These are phyloP conservation scores for Drosophila sp. DNA, from an alignment of 1,140 invertebrate genomes.

Conservation along the genomic window DNA sequence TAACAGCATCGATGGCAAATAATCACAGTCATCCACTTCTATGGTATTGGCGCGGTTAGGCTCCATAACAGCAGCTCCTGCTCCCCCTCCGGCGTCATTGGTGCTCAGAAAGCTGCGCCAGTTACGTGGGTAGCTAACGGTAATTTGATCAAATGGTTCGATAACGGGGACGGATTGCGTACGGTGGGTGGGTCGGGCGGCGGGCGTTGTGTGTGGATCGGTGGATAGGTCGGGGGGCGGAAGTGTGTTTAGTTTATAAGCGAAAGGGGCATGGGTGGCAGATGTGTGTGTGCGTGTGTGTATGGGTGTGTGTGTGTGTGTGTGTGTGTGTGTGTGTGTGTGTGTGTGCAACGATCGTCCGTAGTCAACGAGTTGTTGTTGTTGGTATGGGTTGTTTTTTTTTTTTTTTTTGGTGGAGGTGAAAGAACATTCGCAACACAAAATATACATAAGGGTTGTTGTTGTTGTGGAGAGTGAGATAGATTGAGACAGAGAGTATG, in stretches of 20 bases:
- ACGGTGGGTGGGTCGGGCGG: constrained; percentile 26
- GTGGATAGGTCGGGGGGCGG: neutral
- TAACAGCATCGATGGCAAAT: constrained; percentile 64
- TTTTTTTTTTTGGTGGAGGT: constrained; percentile 24
- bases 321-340: constrained; percentile 1
- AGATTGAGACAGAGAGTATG: constrained; percentile 15
- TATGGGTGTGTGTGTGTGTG: neutral
- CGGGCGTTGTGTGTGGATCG: constrained; percentile 4
- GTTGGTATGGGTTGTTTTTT: constrained; percentile 25
- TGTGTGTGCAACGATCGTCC: constrained; percentile 30
- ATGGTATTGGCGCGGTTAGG: constrained; percentile 78
- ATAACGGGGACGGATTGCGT: constrained; percentile 26
- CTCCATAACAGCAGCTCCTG: constrained; percentile 60
- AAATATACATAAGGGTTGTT: constrained; percentile 39
- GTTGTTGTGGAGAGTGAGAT: constrained; percentile 25
- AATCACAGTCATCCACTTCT: constrained; percentile 80
- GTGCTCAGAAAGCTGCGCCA: constrained; percentile 65
- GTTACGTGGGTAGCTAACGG: constrained; percentile 72
- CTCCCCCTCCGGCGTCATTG: constrained; percentile 5
- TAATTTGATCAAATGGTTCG: constrained; percentile 50
- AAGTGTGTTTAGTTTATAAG: constrained; percentile 9
- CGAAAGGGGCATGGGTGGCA: constrained; percentile 1
- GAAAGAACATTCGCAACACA: constrained; percentile 71
- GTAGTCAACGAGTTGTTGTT: constrained; percentile 43
- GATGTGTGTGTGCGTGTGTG: neutral